Conservation (phyloP, 2,888 invertebrate genomes). For the Trissolcus brochymenae region DNA sequence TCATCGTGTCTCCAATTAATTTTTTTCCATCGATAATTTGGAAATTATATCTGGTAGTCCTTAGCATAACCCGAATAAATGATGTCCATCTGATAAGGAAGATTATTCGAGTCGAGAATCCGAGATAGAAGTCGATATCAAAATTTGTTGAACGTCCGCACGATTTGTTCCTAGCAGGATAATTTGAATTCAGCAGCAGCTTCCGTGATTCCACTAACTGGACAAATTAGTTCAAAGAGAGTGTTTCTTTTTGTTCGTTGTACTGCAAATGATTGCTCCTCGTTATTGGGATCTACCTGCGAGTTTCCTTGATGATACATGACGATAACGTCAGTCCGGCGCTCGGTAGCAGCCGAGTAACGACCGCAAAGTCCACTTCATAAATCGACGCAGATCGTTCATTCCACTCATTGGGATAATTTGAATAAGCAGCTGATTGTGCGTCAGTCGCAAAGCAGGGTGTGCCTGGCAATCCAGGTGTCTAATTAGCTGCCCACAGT, state of each 20-base stretch:
- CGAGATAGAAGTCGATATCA: too few relatives aligned
- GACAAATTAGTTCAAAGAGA: conserved; percentile 28
- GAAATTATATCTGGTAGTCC: neutral
- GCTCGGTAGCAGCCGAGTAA: conserved; percentile 58
- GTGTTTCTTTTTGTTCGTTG: conserved; percentile 3
- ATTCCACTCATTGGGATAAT: conserved; percentile 44
- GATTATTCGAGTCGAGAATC: too few relatives aligned
- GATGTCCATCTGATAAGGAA: too few relatives aligned
- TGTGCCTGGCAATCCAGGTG: conserved; percentile 55
- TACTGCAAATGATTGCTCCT: conserved; percentile 11
- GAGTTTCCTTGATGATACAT: conserved; percentile 30
- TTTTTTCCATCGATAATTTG: conserved; percentile 11
- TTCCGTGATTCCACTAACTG: neutral
- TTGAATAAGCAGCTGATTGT: conserved; percentile 48
- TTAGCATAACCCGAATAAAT: too few relatives aligned
- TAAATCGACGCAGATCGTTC: conserved; percentile 49
- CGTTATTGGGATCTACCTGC: conserved; percentile 36
- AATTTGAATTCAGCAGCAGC: too few relatives aligned
- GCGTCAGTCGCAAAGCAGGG: conserved; percentile 40
- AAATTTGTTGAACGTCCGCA: too few relatives aligned
- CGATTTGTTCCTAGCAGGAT: too few relatives aligned
- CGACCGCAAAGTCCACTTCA: conserved; percentile 55
- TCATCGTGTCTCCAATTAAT: conserved; percentile 43
- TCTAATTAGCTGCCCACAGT: conserved; percentile 58
- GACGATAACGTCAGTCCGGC: conserved; percentile 43